Evolutionary conservation across 2,797 vertebrate genomes (phyloP), one percentile per base, ranked within the genome.

Genomic region (Mus spretus): DNA sequence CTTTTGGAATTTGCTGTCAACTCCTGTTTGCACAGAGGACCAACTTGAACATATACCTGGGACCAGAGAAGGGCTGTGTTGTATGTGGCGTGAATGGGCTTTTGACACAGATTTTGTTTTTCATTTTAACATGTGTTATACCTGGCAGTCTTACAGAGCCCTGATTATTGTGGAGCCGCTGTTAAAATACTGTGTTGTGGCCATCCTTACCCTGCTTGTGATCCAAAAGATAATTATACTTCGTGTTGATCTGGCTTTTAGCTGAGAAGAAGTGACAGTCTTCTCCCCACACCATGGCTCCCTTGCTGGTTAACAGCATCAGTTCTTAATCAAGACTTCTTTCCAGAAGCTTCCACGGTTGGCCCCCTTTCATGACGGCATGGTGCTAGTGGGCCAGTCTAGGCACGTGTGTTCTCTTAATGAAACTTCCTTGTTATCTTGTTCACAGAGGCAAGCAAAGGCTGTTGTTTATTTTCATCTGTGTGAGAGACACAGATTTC

Each of bases 401-500:
- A 74, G 94, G 94, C 97, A 94, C 82, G 97, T 89, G 96, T 57
- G 28, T 93, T 90, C 95, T 92, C 91, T 90, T 97, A 96, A 95
- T 97, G 97, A 97, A 96, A 95, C 91, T 96, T 95, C 86, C 96
- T 98, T 94, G 96, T 97, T 97, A 97, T 96, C 95, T 97, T 97
- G 97, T 96, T 65, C 88, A 88, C 88, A 96, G 91, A 94, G 86
- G 91, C 91, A 93, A 94, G 77, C 95, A 75, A 70, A 96, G 91
- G 47, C 84, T 91, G 84, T 93, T 97, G 84, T 94, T 97, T 97
- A 96, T 97, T 98, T 98, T 98, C 97, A 96, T 97, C 98, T 97
- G 40, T 40, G 83, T 67, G 15, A 75, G 90, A 96, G 70, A 94
- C 85, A 61, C 65, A 47, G 75, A 88, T 93, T 92, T 87, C 22